Evolutionary conservation across 2,797 vertebrate species (phyloP), one percentile per base, ranked within the genome.

Genomic region (Carduelis carduelis): DNA sequence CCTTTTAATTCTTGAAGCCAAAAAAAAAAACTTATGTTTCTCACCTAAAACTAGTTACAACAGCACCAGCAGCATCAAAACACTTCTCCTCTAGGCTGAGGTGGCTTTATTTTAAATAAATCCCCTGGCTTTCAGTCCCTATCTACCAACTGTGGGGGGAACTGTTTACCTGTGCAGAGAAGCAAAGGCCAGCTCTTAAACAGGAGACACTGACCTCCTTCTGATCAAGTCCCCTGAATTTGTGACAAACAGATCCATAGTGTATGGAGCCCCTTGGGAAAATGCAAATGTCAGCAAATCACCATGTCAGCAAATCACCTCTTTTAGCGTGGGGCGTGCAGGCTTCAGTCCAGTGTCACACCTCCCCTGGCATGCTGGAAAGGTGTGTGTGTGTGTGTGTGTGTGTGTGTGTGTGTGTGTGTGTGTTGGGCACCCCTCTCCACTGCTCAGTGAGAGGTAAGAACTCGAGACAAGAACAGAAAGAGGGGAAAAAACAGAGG

Each of bases 231-330:
- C 83, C 68, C 39, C 79, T 78, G 91, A 81, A 66, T 93, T 84
- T 91, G 87, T 88, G 83, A 64, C 83, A 87, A 83, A 70, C 76
- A 57, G 46, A 63, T 72, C 75, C 66, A 2, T 3, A 43, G 50
- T 44, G 75, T 24, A 9, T 16, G 8, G 14, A 89, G 57, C 74
- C 91, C 83, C 70, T 93, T 41, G 91, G 91, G 76, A 82, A 92
- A 87, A 83, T 82, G 87, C 87, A 94, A 77, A 88, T 95, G 49
- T 66, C 89, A 77, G 74, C 80, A 94, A 90, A 93, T 91, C 55
- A 44, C 79, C 28, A 37, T 37, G 37, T 37, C 37, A 39, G 37
- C 37, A 39, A 39, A 39, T 39, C 37, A 39, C 37, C 37, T 72
- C 70, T 79, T 84, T 84, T 68, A 56, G 18, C 37, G 3, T 18